Percentiles rank a stretch among this genome's conserved stretches.
Conservation (phyloP, 2,113 vertebrate species). For the Epinephelus moara region DNA sequence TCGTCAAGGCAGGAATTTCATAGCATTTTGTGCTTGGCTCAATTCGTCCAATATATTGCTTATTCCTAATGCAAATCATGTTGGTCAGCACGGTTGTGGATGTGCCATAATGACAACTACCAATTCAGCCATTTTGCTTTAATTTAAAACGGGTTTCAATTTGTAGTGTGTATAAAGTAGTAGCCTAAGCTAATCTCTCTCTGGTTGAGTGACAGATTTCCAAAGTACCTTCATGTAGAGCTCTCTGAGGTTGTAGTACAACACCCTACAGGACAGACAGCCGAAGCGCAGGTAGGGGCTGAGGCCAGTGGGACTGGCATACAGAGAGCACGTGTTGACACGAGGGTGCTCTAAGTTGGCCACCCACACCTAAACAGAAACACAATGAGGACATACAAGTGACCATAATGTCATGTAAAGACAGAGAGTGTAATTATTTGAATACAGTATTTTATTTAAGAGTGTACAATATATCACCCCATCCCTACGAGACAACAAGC, state of each 20-base stretch:
- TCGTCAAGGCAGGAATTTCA: no score
- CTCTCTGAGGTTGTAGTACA: constrained; percentile 95
- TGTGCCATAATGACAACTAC: no score
- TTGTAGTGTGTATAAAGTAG: background rate
- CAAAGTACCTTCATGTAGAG: constrained; percentile 93
- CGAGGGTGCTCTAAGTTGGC: constrained; percentile 92
- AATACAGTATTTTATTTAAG: background rate
- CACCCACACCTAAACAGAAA: constrained; percentile 90
- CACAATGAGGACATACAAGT: background rate
- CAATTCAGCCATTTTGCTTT: no score
- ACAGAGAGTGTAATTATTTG: no score
- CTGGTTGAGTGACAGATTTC: background rate
- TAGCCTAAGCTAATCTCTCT: background rate
- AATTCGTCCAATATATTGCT: no score
- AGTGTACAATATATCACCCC: background rate
- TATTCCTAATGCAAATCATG: no score
- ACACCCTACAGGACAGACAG: constrained; percentile 93
- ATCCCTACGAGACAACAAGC: background rate
- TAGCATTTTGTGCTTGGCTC: no score
- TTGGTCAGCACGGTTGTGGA: no score
- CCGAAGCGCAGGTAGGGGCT: constrained; percentile 97
- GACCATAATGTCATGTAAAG: background rate
- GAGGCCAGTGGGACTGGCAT: constrained; percentile 94
- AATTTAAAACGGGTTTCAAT: no score
- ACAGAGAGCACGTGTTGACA: constrained; percentile 90